Percentiles rank a stretch among this genome's conserved stretches.
phyloP scores from a whole-genome alignment of 2,888 invertebrate species.

The Sminthurides aquaticus region DNA sequence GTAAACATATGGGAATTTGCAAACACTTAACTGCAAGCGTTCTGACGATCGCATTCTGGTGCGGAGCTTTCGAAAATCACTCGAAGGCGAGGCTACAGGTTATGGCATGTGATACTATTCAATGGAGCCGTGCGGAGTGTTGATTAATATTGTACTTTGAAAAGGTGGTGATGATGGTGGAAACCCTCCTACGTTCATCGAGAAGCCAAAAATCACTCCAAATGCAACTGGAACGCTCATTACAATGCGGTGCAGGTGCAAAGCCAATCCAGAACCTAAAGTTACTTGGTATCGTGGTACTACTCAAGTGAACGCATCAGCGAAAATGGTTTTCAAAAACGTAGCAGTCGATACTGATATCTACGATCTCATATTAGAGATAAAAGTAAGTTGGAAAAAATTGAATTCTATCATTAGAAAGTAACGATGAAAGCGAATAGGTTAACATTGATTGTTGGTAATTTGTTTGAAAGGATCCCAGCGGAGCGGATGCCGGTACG shows the following conservation, averaged over 20 bases:
- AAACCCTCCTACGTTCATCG: slow-evolving; percentile 92
- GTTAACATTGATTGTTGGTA: neutral
- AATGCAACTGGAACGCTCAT: slow-evolving; percentile 94
- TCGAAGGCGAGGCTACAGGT: too few species aligned
- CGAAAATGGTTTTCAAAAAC: slow-evolving; percentile 73
- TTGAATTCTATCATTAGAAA: too few species aligned
- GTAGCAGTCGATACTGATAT: slow-evolving; percentile 71
- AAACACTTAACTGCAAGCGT: too few species aligned
- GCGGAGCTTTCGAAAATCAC: too few species aligned
- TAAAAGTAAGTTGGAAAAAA: slow-evolving; percentile 54
- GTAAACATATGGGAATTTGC: too few species aligned
- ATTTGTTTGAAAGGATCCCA: slow-evolving; percentile 85
- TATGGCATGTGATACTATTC: too few species aligned
- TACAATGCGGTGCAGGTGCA: slow-evolving; percentile 92
- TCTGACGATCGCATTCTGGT: too few species aligned
- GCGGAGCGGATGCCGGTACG: slow-evolving; percentile 89
- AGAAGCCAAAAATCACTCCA: slow-evolving; percentile 98
- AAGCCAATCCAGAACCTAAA: slow-evolving; percentile 87
- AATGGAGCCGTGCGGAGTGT: too few species aligned
- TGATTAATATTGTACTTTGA: neutral
- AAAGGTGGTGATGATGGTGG: slow-evolving; percentile 88
- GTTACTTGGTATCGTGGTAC: slow-evolving; percentile 93
- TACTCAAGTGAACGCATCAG: slow-evolving; percentile 72
- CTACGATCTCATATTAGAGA: slow-evolving; percentile 76
- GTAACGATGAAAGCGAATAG: neutral